phyloP scores from a whole-genome alignment of 2,888 invertebrate species.

The Endomychus coccineus region DNA sequence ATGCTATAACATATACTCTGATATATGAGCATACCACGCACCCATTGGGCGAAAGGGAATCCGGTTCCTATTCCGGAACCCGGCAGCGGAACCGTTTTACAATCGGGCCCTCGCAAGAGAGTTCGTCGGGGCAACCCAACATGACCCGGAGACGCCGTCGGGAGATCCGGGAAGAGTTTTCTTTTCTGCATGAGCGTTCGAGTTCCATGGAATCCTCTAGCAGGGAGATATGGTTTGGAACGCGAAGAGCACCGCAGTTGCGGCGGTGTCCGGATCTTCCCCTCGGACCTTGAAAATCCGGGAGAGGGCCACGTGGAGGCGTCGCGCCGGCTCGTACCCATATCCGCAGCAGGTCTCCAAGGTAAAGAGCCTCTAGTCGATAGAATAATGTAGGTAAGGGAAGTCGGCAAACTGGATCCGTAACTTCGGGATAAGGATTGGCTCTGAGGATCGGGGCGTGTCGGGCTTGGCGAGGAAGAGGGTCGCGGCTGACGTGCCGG shows the following conservation, averaged over 20 bases:
- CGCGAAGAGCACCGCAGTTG: slow-evolving; percentile 43
- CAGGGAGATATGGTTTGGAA: slow-evolving; percentile 42
- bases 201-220: slow-evolving; percentile 48
- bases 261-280: slow-evolving; percentile 43
- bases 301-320: slow-evolving; percentile 27
- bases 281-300: slow-evolving; percentile 39
- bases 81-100: too few species aligned
- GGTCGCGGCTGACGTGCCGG: slow-evolving; percentile 31
- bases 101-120: too few species aligned
- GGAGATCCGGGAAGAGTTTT: slow-evolving; percentile 48
- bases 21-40: too few species aligned
- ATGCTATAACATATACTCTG: too few species aligned
- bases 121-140: slow-evolving; percentile 47
- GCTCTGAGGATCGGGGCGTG: slow-evolving; percentile 61
- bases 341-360: slow-evolving; percentile 70
- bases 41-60: too few species aligned
- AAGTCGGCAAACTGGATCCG: too few species aligned
- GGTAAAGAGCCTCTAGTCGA: slow-evolving; percentile 59
- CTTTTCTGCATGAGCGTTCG: slow-evolving; percentile 49
- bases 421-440: slow-evolving; percentile 65
- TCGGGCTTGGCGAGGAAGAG: slow-evolving; percentile 51
- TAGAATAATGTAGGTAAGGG: too few species aligned
- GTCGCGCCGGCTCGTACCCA: too few species aligned
- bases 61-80: too few species aligned
- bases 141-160: slow-evolving; percentile 52